Evolutionary conservation across 2,888 invertebrate genomes (phyloP), one percentile per base, ranked within the genome.

Genomic region (Cordilura impudica): DNA sequence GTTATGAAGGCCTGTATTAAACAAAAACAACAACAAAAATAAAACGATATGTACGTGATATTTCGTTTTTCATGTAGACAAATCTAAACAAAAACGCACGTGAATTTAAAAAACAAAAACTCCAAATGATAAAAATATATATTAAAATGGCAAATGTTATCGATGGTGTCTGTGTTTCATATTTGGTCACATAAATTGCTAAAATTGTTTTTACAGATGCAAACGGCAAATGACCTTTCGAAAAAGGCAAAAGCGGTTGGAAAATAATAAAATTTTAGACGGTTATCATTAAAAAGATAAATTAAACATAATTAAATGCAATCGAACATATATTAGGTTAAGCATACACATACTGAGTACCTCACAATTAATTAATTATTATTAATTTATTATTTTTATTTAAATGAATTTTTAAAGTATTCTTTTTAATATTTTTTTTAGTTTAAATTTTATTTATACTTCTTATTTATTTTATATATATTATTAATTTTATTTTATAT

Each of bases 51-150:
- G 43, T 51, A 61, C 70, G 60, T 71, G 70, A 53, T 45, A 16
- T 61, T 61, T 43, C 43, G 31, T 12, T 39, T 39, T 39, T 4
- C 35, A n/a, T 10, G 31, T 39, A 4, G 4, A 39, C 12, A 39
- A 39, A 45, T 49, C 87, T 85, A 86, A 86, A 85, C 84, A 86
- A 86, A 85, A 84, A 82, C 82, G 85, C 85, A 14, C 39, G 63
- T 45, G 47, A 73, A 39, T 39, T 39, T 39, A 2, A n/a, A 39
- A 12, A n/a, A 39, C 4, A 8, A 39, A 39, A 39, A 39, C 12
- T n/a, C n/a, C 4, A 39, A 39, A n/a, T 14, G n/a, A 39, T 39
- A 39, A 39, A 39, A 39, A 39, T 39, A 39, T 39, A 39, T 39
- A 39, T 39, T 39, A 39, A 39, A 39, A n/a, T 39, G 35, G 35